Conservation (phyloP, 2,797 vertebrate genomes). For the Meda fulgida region DNA sequence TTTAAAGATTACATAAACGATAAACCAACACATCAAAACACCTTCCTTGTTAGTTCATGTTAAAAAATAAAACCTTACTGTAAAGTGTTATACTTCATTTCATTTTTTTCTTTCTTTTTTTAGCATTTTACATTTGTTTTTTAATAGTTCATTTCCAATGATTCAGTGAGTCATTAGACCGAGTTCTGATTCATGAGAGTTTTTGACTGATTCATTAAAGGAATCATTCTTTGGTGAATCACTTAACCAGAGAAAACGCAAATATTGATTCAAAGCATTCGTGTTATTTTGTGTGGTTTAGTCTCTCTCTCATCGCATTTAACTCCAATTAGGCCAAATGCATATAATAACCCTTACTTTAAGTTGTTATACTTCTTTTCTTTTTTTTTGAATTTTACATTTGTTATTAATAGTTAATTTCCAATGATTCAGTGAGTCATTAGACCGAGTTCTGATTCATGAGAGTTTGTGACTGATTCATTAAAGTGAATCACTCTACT, state of each 20-base stretch:
- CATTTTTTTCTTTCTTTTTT: too few relatives aligned
- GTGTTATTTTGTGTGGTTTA: too few relatives aligned
- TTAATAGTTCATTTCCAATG: background rate
- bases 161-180: background rate
- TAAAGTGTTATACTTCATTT: too few relatives aligned
- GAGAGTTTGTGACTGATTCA: too few relatives aligned
- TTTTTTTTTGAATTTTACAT: background rate
- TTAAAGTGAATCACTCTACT: background rate
- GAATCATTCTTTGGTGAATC: background rate
- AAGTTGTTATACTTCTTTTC: too few relatives aligned
- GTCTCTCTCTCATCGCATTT: background rate
- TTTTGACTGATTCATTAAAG: background rate
- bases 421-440: background rate
- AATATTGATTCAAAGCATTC: background rate
- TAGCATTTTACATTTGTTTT: too few relatives aligned
- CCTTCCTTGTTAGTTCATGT: too few relatives aligned
- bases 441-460: background rate
- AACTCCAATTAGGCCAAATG: background rate
- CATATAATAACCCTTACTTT: too few relatives aligned
- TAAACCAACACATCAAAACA: too few relatives aligned
- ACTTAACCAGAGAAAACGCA: background rate
- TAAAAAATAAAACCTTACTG: too few relatives aligned
- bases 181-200: background rate
- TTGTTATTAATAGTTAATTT: background rate
- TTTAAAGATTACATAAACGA: background rate